Conservation (phyloP, 2,797 vertebrate genomes). For the Chaunax sp. region DNA sequence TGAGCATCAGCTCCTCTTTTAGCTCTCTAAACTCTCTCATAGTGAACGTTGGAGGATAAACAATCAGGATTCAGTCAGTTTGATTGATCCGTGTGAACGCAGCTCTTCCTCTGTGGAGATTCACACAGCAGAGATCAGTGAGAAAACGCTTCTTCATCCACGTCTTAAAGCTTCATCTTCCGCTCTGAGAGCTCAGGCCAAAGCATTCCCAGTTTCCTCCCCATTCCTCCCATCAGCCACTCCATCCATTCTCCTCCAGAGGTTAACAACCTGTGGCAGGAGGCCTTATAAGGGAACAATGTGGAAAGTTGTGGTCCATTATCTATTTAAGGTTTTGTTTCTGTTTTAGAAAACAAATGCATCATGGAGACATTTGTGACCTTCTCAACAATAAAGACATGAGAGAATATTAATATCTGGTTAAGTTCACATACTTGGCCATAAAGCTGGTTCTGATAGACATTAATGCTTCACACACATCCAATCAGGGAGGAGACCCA, state of each 20-base stretch:
- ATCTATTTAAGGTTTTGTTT: neutral
- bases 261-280: constrained; percentile 65
- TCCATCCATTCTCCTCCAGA: constrained; percentile 50
- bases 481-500: no score
- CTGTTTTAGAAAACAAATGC: no score
- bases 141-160: constrained; percentile 38
- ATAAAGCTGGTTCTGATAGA: no score
- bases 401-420: no score
- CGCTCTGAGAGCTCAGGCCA: constrained; percentile 49
- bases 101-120: constrained; percentile 56
- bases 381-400: no score
- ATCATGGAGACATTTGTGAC: no score
- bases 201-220: constrained; percentile 60
- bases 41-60: neutral
- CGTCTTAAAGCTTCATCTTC: constrained; percentile 42
- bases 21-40: constrained; percentile 4
- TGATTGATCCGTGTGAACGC: constrained; percentile 47
- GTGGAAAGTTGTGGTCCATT: constrained; percentile 10
- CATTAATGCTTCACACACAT: no score
- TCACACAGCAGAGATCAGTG: constrained; percentile 47
- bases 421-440: no score
- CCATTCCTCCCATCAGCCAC: constrained; percentile 48
- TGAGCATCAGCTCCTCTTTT: no score
- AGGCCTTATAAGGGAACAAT: constrained; percentile 67
- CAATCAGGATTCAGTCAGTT: constrained; percentile 29